Conservation (phyloP, 1,140 invertebrate genomes). For the Dufourea novaeangliae region DNA sequence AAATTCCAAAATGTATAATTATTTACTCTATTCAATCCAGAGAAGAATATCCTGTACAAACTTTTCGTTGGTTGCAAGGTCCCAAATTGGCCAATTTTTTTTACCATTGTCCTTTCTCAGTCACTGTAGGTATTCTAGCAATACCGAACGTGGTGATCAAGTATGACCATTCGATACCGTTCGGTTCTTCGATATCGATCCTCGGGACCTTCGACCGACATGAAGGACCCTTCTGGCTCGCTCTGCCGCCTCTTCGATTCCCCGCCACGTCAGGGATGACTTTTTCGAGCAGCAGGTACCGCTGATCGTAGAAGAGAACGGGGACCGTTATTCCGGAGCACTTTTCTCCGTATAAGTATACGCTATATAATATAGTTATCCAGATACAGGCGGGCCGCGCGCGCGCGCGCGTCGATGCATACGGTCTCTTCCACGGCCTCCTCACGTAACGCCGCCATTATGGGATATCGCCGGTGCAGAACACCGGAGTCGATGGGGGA, state of each 20-base stretch:
- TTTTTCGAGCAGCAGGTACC: conserved; percentile 73
- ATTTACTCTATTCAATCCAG: too few relatives aligned
- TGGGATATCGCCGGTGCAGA: conserved; percentile 57
- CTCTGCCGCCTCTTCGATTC: conserved; percentile 42
- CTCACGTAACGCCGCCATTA: conserved; percentile 59
- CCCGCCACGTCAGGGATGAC: conserved; percentile 52
- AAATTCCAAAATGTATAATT: too few relatives aligned
- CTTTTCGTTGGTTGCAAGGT: too few relatives aligned
- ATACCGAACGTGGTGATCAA: too few relatives aligned
- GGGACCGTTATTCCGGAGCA: conserved; percentile 72
- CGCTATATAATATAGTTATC: conserved; percentile 75
- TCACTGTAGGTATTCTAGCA: too few relatives aligned
- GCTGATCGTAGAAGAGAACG: conserved; percentile 67
- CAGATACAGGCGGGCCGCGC: conserved; percentile 38
- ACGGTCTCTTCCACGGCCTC: conserved; percentile 35
- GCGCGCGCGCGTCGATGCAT: conserved; percentile 43
- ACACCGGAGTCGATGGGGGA: conserved; percentile 56
- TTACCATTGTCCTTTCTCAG: too few relatives aligned
- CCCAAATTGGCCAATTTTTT: too few relatives aligned
- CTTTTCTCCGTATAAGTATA: conserved; percentile 68
- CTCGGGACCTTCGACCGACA: conserved; percentile 43
- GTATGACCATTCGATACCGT: conserved; percentile 5
- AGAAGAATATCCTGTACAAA: too few relatives aligned
- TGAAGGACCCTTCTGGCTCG: conserved; percentile 58
- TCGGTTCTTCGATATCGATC: conserved; percentile 28